These are phyloP conservation scores for Ginglymostoma cirratum DNA, from an alignment of 2,113 vertebrate species.

Conservation along the genomic window DNA sequence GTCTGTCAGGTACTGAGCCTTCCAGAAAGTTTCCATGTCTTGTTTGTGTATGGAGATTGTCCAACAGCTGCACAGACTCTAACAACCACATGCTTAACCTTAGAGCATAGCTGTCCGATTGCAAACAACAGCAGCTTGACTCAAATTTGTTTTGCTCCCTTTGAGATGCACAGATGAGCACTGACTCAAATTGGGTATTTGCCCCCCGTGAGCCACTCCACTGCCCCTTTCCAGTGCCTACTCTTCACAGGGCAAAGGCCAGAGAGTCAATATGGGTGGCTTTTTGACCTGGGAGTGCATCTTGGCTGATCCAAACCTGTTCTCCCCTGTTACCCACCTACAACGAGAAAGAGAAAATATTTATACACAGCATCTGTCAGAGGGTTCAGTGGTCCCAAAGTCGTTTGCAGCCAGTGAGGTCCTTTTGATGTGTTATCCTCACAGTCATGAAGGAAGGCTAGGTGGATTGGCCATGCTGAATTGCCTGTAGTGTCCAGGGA, in stretches of 20 bases:
- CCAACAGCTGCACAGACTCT: background rate
- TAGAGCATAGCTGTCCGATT: background rate
- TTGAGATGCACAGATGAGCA: background rate
- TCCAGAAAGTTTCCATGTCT: conserved; percentile 16
- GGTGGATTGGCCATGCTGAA: no score
- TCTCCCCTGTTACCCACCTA: background rate
- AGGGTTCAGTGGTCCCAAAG: background rate
- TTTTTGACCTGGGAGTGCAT: background rate
- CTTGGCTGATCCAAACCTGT: background rate
- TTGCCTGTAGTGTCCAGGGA: no score
- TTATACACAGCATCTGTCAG: background rate
- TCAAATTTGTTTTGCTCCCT: background rate
- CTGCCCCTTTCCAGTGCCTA: background rate
- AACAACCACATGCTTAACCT: background rate
- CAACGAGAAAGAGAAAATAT: background rate
- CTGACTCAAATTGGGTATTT: background rate
- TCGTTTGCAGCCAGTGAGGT: background rate
- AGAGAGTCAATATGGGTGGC: background rate
- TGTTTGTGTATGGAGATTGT: background rate
- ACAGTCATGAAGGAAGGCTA: no score
- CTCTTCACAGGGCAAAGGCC: background rate
- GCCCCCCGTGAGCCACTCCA: background rate
- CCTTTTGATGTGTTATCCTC: background rate
- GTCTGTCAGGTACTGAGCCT: background rate
- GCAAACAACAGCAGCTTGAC: background rate